phyloP scores from a whole-genome alignment of 2,797 vertebrate genomes.

The Meriones psammophilus region DNA sequence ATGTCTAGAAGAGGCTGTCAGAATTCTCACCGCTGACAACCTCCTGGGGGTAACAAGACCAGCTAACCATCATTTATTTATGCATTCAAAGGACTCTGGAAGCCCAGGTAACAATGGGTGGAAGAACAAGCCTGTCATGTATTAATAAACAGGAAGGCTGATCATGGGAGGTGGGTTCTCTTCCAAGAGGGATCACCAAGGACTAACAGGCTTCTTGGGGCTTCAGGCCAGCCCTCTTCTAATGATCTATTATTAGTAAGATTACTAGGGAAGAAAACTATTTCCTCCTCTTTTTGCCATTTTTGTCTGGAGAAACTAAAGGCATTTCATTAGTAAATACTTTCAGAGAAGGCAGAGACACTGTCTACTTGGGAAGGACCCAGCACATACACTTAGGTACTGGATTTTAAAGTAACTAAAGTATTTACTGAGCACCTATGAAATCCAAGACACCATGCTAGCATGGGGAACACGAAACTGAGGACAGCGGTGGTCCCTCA shows the following conservation, averaged over 20 bases:
- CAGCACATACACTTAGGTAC: neutral
- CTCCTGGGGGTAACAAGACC: constrained; percentile 37
- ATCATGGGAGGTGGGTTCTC: neutral
- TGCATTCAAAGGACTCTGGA: constrained; percentile 66
- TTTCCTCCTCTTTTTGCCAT: neutral
- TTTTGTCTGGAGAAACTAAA: constrained; percentile 50
- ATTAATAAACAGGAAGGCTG: constrained; percentile 76
- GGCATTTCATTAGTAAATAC: constrained; percentile 1
- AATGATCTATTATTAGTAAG: constrained; percentile 63
- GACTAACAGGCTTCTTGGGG: constrained; percentile 64
- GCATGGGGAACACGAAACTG: neutral
- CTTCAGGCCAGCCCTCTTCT: constrained; percentile 11
- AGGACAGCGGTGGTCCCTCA: neutral
- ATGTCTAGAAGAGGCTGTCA: constrained; percentile 7
- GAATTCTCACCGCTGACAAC: constrained; percentile 47
- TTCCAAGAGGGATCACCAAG: neutral
- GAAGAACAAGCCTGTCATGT: constrained; percentile 52
- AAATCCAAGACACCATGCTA: neutral
- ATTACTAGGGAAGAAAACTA: constrained; percentile 2
- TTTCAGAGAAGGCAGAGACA: constrained; percentile 28
- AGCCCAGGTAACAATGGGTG: constrained; percentile 50
- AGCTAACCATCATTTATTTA: constrained; percentile 71
- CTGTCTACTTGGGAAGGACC: neutral
- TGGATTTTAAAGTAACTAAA: constrained; percentile 13
- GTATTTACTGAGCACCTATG: neutral